These are phyloP conservation scores for Alaudala cheleensis DNA, from an alignment of 2,113 vertebrate genomes.

Conservation along the genomic window DNA sequence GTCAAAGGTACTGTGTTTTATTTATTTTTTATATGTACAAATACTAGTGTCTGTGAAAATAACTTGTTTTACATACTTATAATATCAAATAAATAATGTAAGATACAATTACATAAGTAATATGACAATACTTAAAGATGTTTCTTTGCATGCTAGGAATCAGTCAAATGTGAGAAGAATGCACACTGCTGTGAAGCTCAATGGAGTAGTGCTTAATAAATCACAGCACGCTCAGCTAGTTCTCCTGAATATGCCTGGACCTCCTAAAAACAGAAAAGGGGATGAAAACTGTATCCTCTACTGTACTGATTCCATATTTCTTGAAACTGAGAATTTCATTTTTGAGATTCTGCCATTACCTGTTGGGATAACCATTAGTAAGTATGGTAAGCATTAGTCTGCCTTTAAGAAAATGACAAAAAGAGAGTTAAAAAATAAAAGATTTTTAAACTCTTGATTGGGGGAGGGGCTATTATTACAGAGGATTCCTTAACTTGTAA, in stretches of 20 bases:
- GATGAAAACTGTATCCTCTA: constrained; percentile 98
- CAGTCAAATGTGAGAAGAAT: constrained; percentile 95
- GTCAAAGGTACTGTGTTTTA: not conserved
- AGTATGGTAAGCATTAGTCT: not conserved
- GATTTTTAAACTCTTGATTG: not conserved
- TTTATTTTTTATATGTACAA: not conserved
- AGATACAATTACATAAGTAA: not conserved
- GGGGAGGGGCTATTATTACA: accelerated
- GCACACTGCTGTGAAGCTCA: constrained; percentile 96
- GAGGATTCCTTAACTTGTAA: not conserved
- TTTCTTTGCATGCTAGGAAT: constrained; percentile 77
- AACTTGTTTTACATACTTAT: not conserved
- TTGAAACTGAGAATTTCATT: not conserved
- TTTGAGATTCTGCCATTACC: not conserved
- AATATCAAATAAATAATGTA: not conserved
- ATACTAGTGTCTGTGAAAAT: not conserved
- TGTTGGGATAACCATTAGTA: not conserved
- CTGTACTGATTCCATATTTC: not conserved
- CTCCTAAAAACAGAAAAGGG: constrained; percentile 87
- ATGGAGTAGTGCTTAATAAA: constrained; percentile 88
- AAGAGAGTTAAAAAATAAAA: not conserved
- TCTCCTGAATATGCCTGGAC: constrained; percentile 96
- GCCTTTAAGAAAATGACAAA: not conserved
- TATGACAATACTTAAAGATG: not conserved
- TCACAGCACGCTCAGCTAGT: constrained; percentile 93